Evolutionary conservation across 1,140 invertebrate species (phyloP).

Genomic region (Drosophila kepulauana): DNA sequence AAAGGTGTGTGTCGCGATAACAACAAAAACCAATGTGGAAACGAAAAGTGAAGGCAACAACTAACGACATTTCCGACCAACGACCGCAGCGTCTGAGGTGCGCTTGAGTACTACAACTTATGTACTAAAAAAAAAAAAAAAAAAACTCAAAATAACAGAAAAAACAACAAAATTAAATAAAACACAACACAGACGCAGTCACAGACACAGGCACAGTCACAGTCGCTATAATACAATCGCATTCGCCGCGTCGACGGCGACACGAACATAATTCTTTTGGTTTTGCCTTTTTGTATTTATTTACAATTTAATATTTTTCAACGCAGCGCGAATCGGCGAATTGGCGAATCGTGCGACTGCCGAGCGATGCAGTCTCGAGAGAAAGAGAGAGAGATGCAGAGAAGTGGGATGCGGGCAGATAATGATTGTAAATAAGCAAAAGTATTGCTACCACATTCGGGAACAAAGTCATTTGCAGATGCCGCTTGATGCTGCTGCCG

Average conservation of each 20-base stretch:
- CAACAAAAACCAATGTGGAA: neutral
- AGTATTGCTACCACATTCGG: neutral
- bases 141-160: slow-evolving; percentile 10
- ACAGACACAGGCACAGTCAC: neutral
- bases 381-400: neutral
- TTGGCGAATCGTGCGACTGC: slow-evolving; percentile 35
- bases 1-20: slow-evolving; percentile 36
- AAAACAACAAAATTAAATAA: slow-evolving; percentile 32
- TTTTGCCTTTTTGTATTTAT: slow-evolving; percentile 56
- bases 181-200: slow-evolving; percentile 10
- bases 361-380: slow-evolving; percentile 25
- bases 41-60: slow-evolving; percentile 40
- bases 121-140: slow-evolving; percentile 6
- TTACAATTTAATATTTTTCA: slow-evolving; percentile 69
- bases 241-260: slow-evolving; percentile 46
- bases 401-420: slow-evolving; percentile 12
- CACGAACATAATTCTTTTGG: slow-evolving; percentile 61
- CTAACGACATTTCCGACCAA: slow-evolving; percentile 46
- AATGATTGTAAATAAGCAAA: slow-evolving; percentile 48
- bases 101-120: slow-evolving; percentile 59
- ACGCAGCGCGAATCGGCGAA: slow-evolving; percentile 52
- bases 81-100: slow-evolving; percentile 63
- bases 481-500: neutral
- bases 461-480: slow-evolving; percentile 7
- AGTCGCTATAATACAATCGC: neutral